A percentile compares a stretch with the other conserved stretches of the same genome.
These are phyloP conservation scores for Nebria ingens DNA, from an alignment of 1,140 invertebrate species.

Conservation along the genomic window DNA sequence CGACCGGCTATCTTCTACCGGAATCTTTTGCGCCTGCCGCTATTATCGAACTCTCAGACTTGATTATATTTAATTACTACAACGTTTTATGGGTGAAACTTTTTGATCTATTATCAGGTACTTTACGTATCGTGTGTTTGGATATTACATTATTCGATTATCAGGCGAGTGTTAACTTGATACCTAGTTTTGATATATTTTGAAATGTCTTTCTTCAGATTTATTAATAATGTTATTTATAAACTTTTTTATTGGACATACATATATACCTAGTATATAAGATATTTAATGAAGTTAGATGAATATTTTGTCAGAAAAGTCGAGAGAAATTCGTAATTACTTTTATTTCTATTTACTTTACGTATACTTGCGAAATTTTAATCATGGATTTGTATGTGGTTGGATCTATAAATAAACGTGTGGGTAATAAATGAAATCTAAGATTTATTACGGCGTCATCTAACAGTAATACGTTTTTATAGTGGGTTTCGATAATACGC, in stretches of 20 bases:
- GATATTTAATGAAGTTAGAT: not conserved
- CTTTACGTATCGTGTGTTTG: too few species aligned
- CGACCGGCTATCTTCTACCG: too few species aligned
- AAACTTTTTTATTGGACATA: too few species aligned
- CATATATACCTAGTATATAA: too few species aligned
- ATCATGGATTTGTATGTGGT: not conserved
- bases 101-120: too few species aligned
- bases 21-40: not conserved
- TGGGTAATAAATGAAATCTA: not conserved
- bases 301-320: not conserved
- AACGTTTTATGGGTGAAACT: too few species aligned
- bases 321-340: not conserved
- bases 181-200: too few species aligned
- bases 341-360: not conserved
- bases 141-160: not conserved
- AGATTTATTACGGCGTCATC: not conserved
- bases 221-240: too few species aligned
- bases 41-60: too few species aligned
- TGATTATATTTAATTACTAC: too few species aligned
- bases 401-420: not conserved
- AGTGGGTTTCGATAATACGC: not conserved
- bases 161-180: not conserved
- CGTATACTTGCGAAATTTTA: not conserved
- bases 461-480: constrained; percentile 1
- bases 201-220: too few species aligned